A percentile compares a stretch with the other conserved stretches of the same genome.
Conservation (phyloP, 2,888 invertebrate species). For the Aleiodes alternator region DNA sequence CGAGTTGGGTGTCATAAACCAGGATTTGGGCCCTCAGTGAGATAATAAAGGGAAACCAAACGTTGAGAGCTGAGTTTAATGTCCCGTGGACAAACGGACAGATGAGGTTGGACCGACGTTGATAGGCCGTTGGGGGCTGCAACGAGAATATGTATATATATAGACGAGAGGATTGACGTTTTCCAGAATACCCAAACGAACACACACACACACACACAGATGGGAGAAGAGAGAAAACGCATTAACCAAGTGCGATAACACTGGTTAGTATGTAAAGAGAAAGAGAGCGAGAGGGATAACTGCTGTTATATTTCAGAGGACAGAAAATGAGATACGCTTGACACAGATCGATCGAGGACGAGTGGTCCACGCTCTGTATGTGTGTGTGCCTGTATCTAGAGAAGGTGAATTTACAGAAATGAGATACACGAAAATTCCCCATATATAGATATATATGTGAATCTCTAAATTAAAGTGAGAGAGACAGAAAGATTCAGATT, state of each 20-base stretch:
- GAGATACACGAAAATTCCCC: neutral
- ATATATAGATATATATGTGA: too few species aligned
- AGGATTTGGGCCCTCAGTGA: slow-evolving; percentile 35
- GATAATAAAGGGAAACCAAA: slow-evolving; percentile 66
- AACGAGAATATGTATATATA: slow-evolving; percentile 54
- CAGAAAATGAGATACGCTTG: slow-evolving; percentile 1
- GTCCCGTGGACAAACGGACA: slow-evolving; percentile 68
- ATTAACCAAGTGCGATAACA: too few species aligned
- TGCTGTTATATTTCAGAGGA: neutral
- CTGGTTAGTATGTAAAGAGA: neutral
- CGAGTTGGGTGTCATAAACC: neutral
- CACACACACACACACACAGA: neutral
- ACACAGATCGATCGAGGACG: slow-evolving; percentile 29
- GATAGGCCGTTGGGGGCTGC: slow-evolving; percentile 63
- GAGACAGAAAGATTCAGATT: slow-evolving; percentile 38
- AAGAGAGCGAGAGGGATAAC: too few species aligned
- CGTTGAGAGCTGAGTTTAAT: slow-evolving; percentile 70
- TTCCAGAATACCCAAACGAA: neutral
- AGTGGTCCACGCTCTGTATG: too few species aligned
- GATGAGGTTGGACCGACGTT: slow-evolving; percentile 71
- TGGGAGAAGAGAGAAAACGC: slow-evolving; percentile 17
- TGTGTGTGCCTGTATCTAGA: neutral
- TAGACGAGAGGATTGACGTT: slow-evolving; percentile 48
- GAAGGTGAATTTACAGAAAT: slow-evolving; percentile 16
- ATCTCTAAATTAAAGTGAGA: neutral